Conservation (phyloP, 2,113 vertebrate species). For the Labeo rohita region DNA sequence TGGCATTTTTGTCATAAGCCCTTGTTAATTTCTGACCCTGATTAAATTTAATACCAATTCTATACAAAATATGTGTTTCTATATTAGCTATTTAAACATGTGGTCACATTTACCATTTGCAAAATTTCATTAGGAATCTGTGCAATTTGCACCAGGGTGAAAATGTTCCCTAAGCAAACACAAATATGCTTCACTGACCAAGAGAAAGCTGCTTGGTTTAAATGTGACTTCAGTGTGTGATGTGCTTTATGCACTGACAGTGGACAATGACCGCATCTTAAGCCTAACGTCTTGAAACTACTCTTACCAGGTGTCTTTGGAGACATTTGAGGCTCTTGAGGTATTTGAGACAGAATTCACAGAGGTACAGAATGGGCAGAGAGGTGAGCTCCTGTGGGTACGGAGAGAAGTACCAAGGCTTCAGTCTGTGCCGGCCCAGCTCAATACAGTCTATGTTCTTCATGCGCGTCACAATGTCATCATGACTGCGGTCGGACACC, state of each 20-base stretch:
- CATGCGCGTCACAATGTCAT: constrained; percentile 94
- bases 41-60: neutral
- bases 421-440: constrained; percentile 89
- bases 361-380: constrained; percentile 91
- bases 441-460: constrained; percentile 96
- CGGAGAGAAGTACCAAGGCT: constrained; percentile 96
- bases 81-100: neutral
- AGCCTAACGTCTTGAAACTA: neutral
- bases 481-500: constrained; percentile 94
- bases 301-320: constrained; percentile 90
- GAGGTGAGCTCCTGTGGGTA: constrained; percentile 93
- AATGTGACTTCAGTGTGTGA: neutral
- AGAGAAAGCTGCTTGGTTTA: neutral
- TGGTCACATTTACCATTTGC: neutral
- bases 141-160: neutral
- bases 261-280: neutral
- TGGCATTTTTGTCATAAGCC: too few species aligned
- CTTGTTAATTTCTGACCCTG: too few species aligned
- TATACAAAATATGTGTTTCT: neutral
- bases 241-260: neutral
- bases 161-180: neutral
- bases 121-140: neutral
- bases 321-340: constrained; percentile 95
- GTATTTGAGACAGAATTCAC: constrained; percentile 96
- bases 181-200: neutral